Conservation (phyloP, 2,797 vertebrate species). For the Discoglossus pictus region DNA sequence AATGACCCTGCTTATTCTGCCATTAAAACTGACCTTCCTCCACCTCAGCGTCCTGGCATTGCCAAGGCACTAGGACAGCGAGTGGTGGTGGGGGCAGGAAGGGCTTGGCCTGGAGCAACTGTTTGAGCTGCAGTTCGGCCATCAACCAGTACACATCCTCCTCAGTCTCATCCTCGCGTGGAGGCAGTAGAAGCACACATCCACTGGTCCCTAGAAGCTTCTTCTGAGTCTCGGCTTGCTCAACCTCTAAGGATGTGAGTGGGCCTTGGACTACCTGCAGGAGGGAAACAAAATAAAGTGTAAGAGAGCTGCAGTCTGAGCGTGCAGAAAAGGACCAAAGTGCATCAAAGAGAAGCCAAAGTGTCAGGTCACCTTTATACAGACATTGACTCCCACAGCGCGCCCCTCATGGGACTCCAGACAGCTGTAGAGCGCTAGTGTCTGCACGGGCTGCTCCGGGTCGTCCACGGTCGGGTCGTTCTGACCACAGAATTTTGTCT, state of each 20-base stretch:
- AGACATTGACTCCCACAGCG: conserved; percentile 72
- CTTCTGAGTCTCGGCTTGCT: conserved; percentile 70
- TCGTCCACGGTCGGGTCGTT: conserved; percentile 47
- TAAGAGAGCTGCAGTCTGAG: too few species aligned
- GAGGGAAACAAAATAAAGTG: not conserved
- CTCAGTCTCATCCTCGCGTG: conserved; percentile 65
- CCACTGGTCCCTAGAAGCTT: conserved; percentile 84
- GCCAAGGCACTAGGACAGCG: conserved; percentile 76
- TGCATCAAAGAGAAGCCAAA: too few species aligned
- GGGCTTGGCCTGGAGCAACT: conserved; percentile 84
- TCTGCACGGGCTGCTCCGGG: conserved; percentile 70
- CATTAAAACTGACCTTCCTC: conserved; percentile 77
- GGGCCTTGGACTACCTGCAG: conserved; percentile 77
- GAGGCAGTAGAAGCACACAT: conserved; percentile 82
- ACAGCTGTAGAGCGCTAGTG: conserved; percentile 71
- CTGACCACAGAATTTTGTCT: conserved; percentile 80
- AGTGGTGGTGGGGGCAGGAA: conserved; percentile 82
- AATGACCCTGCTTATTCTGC: too few species aligned
- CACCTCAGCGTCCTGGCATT: conserved; percentile 64
- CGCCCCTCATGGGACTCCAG: conserved; percentile 58
- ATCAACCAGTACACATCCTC: conserved; percentile 85
- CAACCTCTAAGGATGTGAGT: conserved; percentile 69
- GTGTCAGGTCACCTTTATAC: conserved; percentile 90
- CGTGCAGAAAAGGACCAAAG: too few species aligned
- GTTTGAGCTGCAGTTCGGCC: conserved; percentile 86